Conservation (phyloP, 1,140 invertebrate species). For the Drosophila melanica region DNA sequence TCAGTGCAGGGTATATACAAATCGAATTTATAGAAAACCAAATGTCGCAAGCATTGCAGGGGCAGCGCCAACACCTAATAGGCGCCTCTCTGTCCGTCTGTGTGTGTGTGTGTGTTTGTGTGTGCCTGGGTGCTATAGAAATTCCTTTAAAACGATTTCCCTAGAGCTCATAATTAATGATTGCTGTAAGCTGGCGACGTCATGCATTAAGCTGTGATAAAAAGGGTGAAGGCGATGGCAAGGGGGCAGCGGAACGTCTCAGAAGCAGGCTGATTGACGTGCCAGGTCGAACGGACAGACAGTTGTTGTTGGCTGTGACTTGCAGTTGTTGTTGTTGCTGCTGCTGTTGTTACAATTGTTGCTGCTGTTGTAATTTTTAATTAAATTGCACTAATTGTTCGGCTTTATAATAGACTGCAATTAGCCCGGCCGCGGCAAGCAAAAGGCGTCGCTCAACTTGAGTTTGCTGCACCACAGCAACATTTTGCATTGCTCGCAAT, state of each 20-base stretch:
- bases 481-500: constrained; percentile 56
- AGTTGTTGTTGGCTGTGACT: constrained; percentile 52
- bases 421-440: constrained; percentile 62
- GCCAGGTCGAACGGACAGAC: constrained; percentile 62
- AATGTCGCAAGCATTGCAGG: constrained; percentile 66
- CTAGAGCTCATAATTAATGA: constrained; percentile 46
- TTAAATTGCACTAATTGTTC: constrained; percentile 81
- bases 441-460: constrained; percentile 52
- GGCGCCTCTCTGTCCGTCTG: constrained; percentile 8
- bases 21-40: constrained; percentile 69
- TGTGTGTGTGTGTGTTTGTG: neutral
- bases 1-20: neutral
- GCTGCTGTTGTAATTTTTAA: constrained; percentile 67
- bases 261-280: constrained; percentile 57
- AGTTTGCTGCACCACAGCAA: constrained; percentile 43
- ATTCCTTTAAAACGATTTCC: constrained; percentile 38
- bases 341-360: constrained; percentile 24
- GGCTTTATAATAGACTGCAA: constrained; percentile 74
- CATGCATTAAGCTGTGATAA: constrained; percentile 30
- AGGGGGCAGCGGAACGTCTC: constrained; percentile 17
- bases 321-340: constrained; percentile 49
- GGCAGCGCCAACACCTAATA: constrained; percentile 39
- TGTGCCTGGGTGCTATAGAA: constrained; percentile 16
- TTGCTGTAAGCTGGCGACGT: constrained; percentile 38
- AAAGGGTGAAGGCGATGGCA: neutral